Evolutionary conservation across 2,797 vertebrate genomes (phyloP), one percentile per base, ranked within the genome.

Genomic region (Sebastes cheni): DNA sequence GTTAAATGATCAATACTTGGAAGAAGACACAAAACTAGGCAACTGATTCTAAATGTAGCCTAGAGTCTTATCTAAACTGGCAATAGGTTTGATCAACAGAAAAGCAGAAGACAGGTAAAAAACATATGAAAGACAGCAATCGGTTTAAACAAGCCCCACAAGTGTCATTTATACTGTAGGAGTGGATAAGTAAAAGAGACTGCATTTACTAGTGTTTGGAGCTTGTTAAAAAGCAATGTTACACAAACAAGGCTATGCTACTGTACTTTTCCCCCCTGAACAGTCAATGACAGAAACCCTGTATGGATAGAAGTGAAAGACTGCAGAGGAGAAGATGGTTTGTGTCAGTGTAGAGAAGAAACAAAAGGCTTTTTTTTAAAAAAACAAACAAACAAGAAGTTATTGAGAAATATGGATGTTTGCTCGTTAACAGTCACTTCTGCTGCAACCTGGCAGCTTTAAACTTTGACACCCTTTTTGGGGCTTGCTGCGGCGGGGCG

Each of bases 381-480:
- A 30, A 71, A 32, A 81, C 13, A 66, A 78, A 46, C 10, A 78
- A 71, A 18, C 13, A 29, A 29, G 27, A 61, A 42, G 54, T 67
- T 67, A 18, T 34, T 18, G 62, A 64, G 59, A 74, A 74, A 59
- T n/a, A 6, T 25, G 5, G 32, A 25, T 39, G 32, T 76, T 52
- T 65, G 27, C 22, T 67, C 1, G 2, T 67, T 11, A 25, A 76
- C 58, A 30, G 77, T 96, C 89, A 96, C 77, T 94, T 96, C 90
- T 98, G 96, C 67, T 97, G 97, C 94, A 98, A 91, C 85, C 97
- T 95, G 91, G 97, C 95, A 87, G 98, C 97, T 96, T 97, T 99
- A 94, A 99, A 99, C 91, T 98, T 99, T 2, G 98, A 99, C 88
- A 99, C 95, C 84, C 97, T 96, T 80, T 97, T 99, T 1, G 87